Conservation (phyloP, 1,140 invertebrate species). For the Plodia interpunctella region DNA sequence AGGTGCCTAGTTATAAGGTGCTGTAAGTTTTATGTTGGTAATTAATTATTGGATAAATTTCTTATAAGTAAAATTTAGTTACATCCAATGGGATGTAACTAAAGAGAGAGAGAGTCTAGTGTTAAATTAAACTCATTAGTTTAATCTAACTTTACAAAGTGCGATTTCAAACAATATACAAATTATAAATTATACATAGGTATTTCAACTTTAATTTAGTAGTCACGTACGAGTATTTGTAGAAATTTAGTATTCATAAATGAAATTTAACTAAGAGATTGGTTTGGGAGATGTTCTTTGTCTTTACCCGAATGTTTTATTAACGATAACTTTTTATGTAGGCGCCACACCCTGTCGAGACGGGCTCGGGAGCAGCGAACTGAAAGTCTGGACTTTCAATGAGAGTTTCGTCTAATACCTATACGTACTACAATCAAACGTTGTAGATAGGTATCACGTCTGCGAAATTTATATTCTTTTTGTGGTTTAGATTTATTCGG, state of each 20-base stretch:
- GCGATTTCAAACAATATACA: too few relatives aligned
- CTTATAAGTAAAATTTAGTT: too few relatives aligned
- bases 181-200: too few relatives aligned
- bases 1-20: not conserved
- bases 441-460: not conserved
- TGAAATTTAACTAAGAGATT: too few relatives aligned
- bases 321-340: not conserved
- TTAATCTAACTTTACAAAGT: too few relatives aligned
- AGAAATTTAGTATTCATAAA: too few relatives aligned
- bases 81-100: not conserved
- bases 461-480: not conserved
- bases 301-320: not conserved
- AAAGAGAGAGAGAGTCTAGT: not conserved
- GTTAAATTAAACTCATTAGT: too few relatives aligned
- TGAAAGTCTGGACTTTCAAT: slow-evolving; percentile 6
- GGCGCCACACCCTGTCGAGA: slow-evolving; percentile 8
- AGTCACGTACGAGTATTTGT: too few relatives aligned
- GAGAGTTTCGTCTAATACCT: not conserved
- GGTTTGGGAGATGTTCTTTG: too few relatives aligned
- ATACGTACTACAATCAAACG: not conserved
- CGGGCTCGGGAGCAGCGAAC: slow-evolving; percentile 7
- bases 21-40: not conserved
- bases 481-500: not conserved
- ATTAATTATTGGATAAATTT: not conserved
- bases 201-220: too few relatives aligned